A percentile compares a stretch with the other conserved stretches of the same genome.
Evolutionary conservation across 2,113 vertebrate genomes (phyloP).

Genomic region (Dasypus novemcinctus): DNA sequence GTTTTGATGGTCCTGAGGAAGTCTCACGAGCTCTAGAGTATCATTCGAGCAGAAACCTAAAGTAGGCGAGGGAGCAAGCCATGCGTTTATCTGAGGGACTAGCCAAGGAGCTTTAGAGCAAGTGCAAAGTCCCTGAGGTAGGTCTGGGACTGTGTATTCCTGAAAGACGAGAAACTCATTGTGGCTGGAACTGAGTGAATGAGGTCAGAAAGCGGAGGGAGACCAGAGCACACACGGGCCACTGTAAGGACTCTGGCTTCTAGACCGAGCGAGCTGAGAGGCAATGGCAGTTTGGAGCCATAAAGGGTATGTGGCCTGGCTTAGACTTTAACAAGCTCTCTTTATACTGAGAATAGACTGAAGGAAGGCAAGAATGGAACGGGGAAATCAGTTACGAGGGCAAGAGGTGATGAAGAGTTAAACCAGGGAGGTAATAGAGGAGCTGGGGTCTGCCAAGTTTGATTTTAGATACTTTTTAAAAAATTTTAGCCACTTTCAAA

Average conservation of each 20-base stretch:
- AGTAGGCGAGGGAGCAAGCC: neutral
- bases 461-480: neutral
- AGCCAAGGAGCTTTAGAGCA: neutral
- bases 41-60: neutral
- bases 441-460: neutral
- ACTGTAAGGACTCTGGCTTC: neutral
- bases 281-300: neutral
- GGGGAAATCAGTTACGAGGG: neutral
- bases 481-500: too few species aligned
- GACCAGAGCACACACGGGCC: fast-evolving
- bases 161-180: neutral
- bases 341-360: neutral
- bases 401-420: neutral
- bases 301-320: neutral
- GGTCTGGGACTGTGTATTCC: neutral
- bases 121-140: neutral
- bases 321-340: neutral
- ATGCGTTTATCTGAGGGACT: neutral
- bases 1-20: slow-evolving; percentile 98
- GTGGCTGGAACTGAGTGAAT: neutral
- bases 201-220: neutral
- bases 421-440: neutral
- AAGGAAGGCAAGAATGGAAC: neutral
- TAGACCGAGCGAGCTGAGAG: neutral
- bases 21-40: slow-evolving; percentile 91